Base-by-base conservation (phyloP, 1,140 invertebrate species). In the Brachionus rubens region DNA sequence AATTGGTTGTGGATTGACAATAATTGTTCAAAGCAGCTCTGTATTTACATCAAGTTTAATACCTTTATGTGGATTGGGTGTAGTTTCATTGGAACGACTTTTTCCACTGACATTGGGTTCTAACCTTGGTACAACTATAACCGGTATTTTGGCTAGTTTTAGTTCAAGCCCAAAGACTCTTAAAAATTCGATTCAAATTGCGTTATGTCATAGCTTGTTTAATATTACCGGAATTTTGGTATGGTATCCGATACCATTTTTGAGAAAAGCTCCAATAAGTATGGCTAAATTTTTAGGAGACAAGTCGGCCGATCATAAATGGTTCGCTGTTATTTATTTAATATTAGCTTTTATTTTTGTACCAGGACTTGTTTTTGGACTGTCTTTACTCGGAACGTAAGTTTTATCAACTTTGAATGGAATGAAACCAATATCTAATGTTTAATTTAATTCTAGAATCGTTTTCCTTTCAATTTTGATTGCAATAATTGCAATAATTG, bases 1-100 rank as follows among this genome's bases (percentile, higher is more conserved):
- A 0, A 81, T 89, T 3, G 89, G 88, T 16, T 83, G 85, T n/a
- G 80, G 84, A 0, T 80, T 89, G 41, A 90, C 89, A 5, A 85
- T 90, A 40, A 78, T 90, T 21, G 85, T 89, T 0, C 89, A 90
- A 82, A 88, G 87, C 43, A 87, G 86, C 77, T 88, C 88, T 19
- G 87, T 90, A 40, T 89, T 90, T 80, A 89, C 89, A 1, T 89
- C 88, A 14, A 85, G 88, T 0, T 79, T 90, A 7, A 89, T 88
- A 4, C 89, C 89, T 0, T 81, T 90, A 1, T 88, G 89, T 6
- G 89, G 89, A 5, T 80, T 88, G n/a, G 89, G 88, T 0, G 83
- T 89, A 28, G 85, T 90, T 16, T 83, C 83, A 2, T 77, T 90
- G 10, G 87, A 90, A 26, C 79, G 88, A 41, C 86, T 89, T 78